Evolutionary conservation across 2,888 invertebrate species (phyloP).

Genomic region (Scrobipalpa atriplicella): DNA sequence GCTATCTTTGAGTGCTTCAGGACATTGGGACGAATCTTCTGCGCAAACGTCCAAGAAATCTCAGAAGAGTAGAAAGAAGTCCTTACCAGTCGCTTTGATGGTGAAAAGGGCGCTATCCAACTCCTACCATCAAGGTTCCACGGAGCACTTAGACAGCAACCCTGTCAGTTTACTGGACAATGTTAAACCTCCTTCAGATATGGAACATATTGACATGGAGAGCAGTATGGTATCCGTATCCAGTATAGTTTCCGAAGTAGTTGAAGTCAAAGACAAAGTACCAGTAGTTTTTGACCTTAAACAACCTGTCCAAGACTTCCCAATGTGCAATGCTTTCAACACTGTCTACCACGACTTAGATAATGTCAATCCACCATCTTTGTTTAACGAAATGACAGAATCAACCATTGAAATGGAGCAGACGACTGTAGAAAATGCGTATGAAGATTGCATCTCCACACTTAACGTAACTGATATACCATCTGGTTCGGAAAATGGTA

Average conservation of each 20-base stretch:
- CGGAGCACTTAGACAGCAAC: slow-evolving; percentile 85
- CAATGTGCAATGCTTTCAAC: slow-evolving; percentile 66
- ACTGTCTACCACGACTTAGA: slow-evolving; percentile 84
- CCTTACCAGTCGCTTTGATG: slow-evolving; percentile 87
- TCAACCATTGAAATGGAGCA: slow-evolving; percentile 78
- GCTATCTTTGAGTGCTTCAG: slow-evolving; percentile 78
- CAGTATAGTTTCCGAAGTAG: slow-evolving; percentile 91
- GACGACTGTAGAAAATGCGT: slow-evolving; percentile 82
- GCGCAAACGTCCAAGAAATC: slow-evolving; percentile 58
- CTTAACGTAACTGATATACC: slow-evolving; percentile 82
- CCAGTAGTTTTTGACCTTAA: slow-evolving; percentile 83
- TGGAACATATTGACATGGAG: slow-evolving; percentile 91
- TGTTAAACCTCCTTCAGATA: slow-evolving; percentile 91
- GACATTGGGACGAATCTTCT: slow-evolving; percentile 75
- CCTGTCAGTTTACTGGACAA: slow-evolving; percentile 88
- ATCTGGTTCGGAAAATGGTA: slow-evolving; percentile 80
- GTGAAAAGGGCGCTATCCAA: slow-evolving; percentile 87
- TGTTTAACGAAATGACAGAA: slow-evolving; percentile 88
- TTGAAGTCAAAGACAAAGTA: slow-evolving; percentile 77
- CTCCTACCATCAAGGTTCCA: slow-evolving; percentile 76
- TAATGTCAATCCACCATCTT: slow-evolving; percentile 87
- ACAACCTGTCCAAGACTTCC: slow-evolving; percentile 80
- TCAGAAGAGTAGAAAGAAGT: slow-evolving; percentile 84
- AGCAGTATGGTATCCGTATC: slow-evolving; percentile 93
- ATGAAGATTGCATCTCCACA: slow-evolving; percentile 83